Evolutionary conservation across 1,140 invertebrate species (phyloP).

Genomic region (Temnothorax curvispinosus): DNA sequence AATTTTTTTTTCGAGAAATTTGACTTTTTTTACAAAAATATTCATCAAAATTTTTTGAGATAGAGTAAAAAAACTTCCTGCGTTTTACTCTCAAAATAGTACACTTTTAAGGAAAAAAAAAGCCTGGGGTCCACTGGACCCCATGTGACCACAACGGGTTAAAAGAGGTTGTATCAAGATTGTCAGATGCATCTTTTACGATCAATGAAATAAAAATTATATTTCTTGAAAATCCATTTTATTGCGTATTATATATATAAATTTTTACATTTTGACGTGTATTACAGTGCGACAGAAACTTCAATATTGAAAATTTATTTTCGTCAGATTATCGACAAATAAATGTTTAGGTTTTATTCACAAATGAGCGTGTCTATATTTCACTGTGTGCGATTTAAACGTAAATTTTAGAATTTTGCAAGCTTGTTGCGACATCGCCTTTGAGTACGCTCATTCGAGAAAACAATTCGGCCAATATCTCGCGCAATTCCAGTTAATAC

Average conservation of each 20-base stretch:
- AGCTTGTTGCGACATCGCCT: conserved; percentile 96
- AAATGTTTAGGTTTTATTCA: background rate
- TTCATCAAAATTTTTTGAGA: too few relatives aligned
- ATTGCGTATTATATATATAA: background rate
- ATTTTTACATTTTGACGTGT: background rate
- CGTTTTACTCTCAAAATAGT: too few relatives aligned
- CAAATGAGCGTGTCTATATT: conserved; percentile 1
- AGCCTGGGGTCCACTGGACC: too few relatives aligned
- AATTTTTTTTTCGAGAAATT: too few relatives aligned
- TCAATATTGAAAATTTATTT: background rate
- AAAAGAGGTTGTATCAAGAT: background rate
- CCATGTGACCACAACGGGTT: background rate
- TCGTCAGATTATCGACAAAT: background rate
- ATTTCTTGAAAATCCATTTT: background rate
- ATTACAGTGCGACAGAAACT: background rate
- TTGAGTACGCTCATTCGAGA: conserved; percentile 97
- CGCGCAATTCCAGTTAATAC: conserved; percentile 97
- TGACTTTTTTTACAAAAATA: too few relatives aligned
- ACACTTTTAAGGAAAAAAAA: too few relatives aligned
- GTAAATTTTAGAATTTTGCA: conserved; percentile 92
- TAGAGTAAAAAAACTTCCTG: too few relatives aligned
- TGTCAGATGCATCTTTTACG: background rate
- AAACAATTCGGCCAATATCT: conserved; percentile 97
- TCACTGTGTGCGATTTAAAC: background rate
- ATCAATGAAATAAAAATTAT: background rate